A percentile compares a stretch with the other conserved stretches of the same genome.
Conservation (phyloP, 2,888 invertebrate genomes). For the Diploptera punctata region DNA sequence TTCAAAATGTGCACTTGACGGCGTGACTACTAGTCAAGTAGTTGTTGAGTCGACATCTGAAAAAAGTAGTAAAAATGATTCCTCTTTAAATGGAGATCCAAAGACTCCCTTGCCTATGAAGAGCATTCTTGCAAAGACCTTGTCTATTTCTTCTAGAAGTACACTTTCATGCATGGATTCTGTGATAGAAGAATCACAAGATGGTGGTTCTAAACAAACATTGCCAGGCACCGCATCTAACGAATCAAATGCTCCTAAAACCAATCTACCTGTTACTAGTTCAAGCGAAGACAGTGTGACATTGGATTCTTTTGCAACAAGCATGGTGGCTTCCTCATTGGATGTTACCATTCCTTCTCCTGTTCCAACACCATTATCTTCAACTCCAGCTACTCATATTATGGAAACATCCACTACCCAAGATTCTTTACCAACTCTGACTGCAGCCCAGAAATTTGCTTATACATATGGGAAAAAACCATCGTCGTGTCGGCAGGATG, state of each 20-base stretch:
- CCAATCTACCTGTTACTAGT: conserved; percentile 51
- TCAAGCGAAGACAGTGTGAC: conserved; percentile 53
- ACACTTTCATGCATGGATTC: neutral
- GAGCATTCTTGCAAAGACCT: conserved; percentile 1
- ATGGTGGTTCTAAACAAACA: conserved; percentile 1
- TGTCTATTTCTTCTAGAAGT: neutral
- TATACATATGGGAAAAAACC: conserved; percentile 39
- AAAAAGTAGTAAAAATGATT: neutral
- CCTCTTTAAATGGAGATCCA: conserved; percentile 6
- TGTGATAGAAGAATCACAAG: conserved; percentile 7
- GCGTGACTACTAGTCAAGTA: neutral
- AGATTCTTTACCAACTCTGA: conserved; percentile 32
- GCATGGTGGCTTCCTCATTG: conserved; percentile 25
- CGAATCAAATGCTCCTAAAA: conserved; percentile 18
- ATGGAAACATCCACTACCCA: conserved; percentile 14
- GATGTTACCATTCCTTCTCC: conserved; percentile 47
- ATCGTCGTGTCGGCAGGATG: conserved; percentile 33
- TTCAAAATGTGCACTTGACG: conserved; percentile 6
- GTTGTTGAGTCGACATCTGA: neutral
- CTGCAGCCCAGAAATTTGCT: conserved; percentile 39
- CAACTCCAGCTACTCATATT: conserved; percentile 9
- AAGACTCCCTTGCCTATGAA: neutral
- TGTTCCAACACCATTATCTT: conserved; percentile 48
- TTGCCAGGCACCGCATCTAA: neutral
- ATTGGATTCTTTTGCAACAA: conserved; percentile 41